phyloP scores from a whole-genome alignment of 2,797 vertebrate genomes.

The Limosa lapponica region DNA sequence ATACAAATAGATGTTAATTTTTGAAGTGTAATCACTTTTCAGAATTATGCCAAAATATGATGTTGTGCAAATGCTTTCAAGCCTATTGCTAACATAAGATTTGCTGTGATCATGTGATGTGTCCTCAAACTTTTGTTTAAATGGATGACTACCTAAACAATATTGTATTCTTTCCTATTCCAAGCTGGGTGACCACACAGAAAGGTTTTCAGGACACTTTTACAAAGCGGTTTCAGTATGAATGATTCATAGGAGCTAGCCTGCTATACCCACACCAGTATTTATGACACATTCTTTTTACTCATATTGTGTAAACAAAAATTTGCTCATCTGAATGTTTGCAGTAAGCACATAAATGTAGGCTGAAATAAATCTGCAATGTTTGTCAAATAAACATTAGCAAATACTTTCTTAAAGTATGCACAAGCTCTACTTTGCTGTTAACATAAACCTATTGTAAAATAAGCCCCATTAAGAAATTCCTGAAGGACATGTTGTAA shows the following conservation, averaged over 20 bases:
- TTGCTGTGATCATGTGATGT: neutral
- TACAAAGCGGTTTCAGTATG: rapidly evolving
- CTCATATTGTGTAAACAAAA: neutral
- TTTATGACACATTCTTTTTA: neutral
- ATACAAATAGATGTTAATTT: neutral
- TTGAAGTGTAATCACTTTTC: neutral
- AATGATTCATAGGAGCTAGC: neutral
- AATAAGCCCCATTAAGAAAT: neutral
- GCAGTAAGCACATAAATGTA: neutral
- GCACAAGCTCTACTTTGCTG: neutral
- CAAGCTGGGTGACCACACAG: neutral
- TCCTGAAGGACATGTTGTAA: neutral
- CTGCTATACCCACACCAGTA: neutral
- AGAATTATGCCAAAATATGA: neutral
- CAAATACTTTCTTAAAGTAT: neutral
- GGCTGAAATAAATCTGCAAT: neutral
- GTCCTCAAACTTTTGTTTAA: neutral
- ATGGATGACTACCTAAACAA: neutral
- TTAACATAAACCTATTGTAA: neutral
- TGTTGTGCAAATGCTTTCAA: neutral
- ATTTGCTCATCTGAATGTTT: neutral
- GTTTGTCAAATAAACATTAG: neutral
- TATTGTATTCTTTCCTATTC: neutral
- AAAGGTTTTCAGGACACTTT: neutral
- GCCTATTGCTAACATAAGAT: neutral